Conservation (phyloP, 1,140 invertebrate species). For the Drosophila seguyi region DNA sequence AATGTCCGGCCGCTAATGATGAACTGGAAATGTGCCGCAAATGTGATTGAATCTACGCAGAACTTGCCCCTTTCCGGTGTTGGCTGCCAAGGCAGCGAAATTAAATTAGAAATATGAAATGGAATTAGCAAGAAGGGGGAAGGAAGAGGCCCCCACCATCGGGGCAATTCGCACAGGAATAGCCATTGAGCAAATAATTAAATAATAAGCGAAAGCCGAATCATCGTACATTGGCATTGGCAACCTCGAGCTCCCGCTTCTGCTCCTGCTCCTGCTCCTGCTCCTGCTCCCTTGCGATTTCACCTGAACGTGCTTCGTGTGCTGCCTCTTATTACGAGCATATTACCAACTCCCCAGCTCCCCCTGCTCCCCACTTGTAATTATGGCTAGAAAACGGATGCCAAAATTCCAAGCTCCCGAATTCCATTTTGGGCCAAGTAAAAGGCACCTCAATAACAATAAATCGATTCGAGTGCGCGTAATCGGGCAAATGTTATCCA, state of each 20-base stretch:
- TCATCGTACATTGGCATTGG: constrained; percentile 59
- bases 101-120: constrained; percentile 61
- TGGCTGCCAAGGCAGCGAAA: constrained; percentile 65
- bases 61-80: constrained; percentile 31
- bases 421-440: background rate
- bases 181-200: constrained; percentile 79
- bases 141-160: background rate
- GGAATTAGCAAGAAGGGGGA: constrained; percentile 5
- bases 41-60: constrained; percentile 40
- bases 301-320: constrained; percentile 40
- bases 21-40: constrained; percentile 73
- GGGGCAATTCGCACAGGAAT: constrained; percentile 52
- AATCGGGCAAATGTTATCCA: constrained; percentile 78
- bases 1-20: constrained; percentile 77
- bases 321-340: background rate
- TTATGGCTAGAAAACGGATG: constrained; percentile 71
- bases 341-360: background rate
- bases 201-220: constrained; percentile 73
- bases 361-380: constrained; percentile 57
- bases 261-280: background rate
- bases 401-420: background rate
- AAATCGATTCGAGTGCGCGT: constrained; percentile 80
- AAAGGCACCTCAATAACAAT: constrained; percentile 70
- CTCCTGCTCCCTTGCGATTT: constrained; percentile 28
- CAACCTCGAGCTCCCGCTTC: constrained; percentile 35